Base-by-base conservation (phyloP, 2,797 vertebrate genomes). In the Periophthalmus magnuspinnatus region DNA sequence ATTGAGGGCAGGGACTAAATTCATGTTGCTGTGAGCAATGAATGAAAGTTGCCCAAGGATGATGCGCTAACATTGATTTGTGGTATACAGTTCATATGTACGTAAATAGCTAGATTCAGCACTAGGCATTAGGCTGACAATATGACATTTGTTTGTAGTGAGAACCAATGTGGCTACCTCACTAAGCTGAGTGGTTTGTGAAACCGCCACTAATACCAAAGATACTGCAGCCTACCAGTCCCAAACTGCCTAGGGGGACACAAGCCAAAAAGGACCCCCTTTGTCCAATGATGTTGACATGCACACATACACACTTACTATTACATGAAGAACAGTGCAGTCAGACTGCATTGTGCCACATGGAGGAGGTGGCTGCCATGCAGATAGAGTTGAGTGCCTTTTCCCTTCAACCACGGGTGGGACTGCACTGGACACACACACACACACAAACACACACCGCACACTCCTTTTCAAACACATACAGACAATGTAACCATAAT, bases 191-290 rank as follows among this genome's bases (percentile, higher is more conserved):
- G 96, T 96, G 96, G 96, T 96, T 95, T 94, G 91, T 95, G 91
- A 95, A 96, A 97, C 97, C 95, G 95, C 96, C 93, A 94, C 94
- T 94, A 94, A 99, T 98, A 98, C 97, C 97, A 99, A 99, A 99
- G 97, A 98, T 96, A 95, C 92, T 94, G 92, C 93, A 93, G 92
- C 96, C 94, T 95, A 95, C 93, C 95, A 91, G 94, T 95, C 95
- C 94, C 93, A 95, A 95, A 90, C 89, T 92, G 91, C 92, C 91
- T 86, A 84, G 89, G 92, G 91, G 92, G 91, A 87, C 72, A 78
- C 73, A 85, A 78, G 87, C 84, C 74, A 77, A 83, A 82, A 74
- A 81, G 62, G 41, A n/a, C 65, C 59, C 60, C 50, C 72, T 81
- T 84, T 75, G 67, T 62, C 81, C 83, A 84, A 72, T 81, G 70